Evolutionary conservation across 2,113 vertebrate species (phyloP), one percentile per base, ranked within the genome.

Genomic region (Ictalurus furcatus): DNA sequence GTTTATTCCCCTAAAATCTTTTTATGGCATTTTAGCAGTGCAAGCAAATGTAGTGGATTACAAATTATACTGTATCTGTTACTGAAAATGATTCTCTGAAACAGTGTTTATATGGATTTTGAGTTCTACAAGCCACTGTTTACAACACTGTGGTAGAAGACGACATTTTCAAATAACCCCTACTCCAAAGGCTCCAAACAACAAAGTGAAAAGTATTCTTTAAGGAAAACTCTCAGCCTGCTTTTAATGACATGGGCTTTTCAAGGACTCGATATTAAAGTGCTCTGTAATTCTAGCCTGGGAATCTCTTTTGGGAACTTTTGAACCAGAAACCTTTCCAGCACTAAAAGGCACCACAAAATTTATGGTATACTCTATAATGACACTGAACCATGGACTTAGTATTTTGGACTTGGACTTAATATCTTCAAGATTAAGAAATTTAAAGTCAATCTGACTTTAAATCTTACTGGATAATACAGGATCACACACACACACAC

Each of bases 211-310:
- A 48, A 28, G 44, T 65, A 48, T 84, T 65, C 37, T 16, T 65
- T 65, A 2, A 67, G 28, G 25, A 21, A 78, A 84, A 84, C 34
- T 84, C 80, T 44, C 61, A 52, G 83, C 7, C 25, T 85, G 83
- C 40, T 85, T 85, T 85, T 85, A 85, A 48, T 48, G 83, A 85
- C 61, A 67, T 30, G 40, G 63, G 61, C 58, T 83, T 83, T 83
- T 59, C 56, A 83, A 40, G 21, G 81, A 84, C 6, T 44, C 34
- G 7, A 44, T 63, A 63, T 44, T 63, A 63, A 82, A 63, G 81
- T 14, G 58, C 81, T 83, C 61, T 83, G 81, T 59, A 83, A 59
- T 61, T 83, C 80, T 59, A 83, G 34, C 54, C 56, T 61, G 80
- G 58, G 30, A 61, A 61, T 11, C 30, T 37, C 81, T 83, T 58